Percentiles rank a stretch among this genome's conserved stretches.
phyloP scores from a whole-genome alignment of 2,888 invertebrate genomes.

The Petrophora chlorosata region DNA sequence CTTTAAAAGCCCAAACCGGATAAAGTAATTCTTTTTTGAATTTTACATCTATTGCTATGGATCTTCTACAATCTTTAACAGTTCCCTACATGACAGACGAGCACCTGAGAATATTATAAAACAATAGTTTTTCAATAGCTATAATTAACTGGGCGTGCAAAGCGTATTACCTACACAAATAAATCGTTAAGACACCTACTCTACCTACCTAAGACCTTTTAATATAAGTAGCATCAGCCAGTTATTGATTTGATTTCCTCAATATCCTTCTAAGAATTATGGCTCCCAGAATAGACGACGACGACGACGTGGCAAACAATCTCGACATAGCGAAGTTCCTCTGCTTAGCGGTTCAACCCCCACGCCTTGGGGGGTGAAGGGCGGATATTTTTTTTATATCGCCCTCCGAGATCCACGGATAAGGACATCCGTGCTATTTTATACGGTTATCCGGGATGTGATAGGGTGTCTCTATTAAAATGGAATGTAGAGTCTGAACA shows the following conservation, averaged over 20 bases:
- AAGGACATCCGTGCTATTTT: conserved; percentile 70
- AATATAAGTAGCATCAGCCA: neutral
- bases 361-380: neutral
- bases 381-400: conserved; percentile 53
- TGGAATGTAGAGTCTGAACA: neutral
- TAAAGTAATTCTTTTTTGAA: too few relatives aligned
- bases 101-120: too few relatives aligned
- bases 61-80: too few relatives aligned
- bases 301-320: conserved; percentile 41
- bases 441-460: conserved; percentile 59
- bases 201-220: too few relatives aligned
- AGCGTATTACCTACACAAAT: too few relatives aligned
- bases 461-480: conserved; percentile 34
- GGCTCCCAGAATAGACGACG: conserved; percentile 27
- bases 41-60: too few relatives aligned
- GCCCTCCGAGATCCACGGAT: conserved; percentile 61
- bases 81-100: too few relatives aligned
- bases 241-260: neutral
- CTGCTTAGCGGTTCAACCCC: conserved; percentile 36
- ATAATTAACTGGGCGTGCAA: too few relatives aligned
- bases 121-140: too few relatives aligned
- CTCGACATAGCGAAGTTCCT: conserved; percentile 41
- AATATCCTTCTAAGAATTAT: conserved; percentile 16
- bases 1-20: too few relatives aligned
- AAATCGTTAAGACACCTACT: too few relatives aligned